Evolutionary conservation across 1,140 invertebrate species (phyloP).

Genomic region (Brachionus asplanchnoidis): DNA sequence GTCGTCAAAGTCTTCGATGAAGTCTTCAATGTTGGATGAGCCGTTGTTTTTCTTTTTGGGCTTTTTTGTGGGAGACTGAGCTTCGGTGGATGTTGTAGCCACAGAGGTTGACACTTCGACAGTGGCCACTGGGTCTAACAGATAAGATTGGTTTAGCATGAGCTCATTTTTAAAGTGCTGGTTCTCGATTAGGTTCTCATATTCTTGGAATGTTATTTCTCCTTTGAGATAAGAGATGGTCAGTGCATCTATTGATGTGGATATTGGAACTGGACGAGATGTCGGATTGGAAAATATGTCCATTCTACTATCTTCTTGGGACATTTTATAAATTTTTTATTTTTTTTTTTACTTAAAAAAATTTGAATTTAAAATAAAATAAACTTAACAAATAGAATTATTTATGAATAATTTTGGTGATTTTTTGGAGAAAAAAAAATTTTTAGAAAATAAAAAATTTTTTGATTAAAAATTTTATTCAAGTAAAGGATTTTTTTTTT

Average conservation of each 20-base stretch:
- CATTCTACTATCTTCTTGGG: neutral
- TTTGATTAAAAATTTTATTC: too few species aligned
- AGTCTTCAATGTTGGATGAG: neutral
- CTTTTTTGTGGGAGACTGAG: neutral
- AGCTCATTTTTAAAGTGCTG: constrained; percentile 20
- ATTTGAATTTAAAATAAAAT: neutral
- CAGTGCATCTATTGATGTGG: neutral
- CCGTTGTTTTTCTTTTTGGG: neutral
- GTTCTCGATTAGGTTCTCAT: constrained; percentile 9
- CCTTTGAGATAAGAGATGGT: constrained; percentile 13
- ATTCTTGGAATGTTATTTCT: constrained; percentile 38
- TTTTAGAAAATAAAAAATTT: too few species aligned
- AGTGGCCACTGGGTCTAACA: neutral
- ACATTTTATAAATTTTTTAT: neutral
- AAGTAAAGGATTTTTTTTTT: too few species aligned
- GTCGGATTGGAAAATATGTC: neutral
- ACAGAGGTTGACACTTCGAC: neutral
- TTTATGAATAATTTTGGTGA: neutral
- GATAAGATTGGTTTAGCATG: neutral
- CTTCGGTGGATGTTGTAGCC: neutral
- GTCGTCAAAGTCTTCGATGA: constrained; percentile 21
- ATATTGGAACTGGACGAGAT: neutral
- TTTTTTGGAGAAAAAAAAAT: neutral
- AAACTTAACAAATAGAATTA: neutral
- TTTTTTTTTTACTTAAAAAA: neutral